Evolutionary conservation across 2,113 vertebrate genomes (phyloP).

Genomic region (Dipodomys merriami): DNA sequence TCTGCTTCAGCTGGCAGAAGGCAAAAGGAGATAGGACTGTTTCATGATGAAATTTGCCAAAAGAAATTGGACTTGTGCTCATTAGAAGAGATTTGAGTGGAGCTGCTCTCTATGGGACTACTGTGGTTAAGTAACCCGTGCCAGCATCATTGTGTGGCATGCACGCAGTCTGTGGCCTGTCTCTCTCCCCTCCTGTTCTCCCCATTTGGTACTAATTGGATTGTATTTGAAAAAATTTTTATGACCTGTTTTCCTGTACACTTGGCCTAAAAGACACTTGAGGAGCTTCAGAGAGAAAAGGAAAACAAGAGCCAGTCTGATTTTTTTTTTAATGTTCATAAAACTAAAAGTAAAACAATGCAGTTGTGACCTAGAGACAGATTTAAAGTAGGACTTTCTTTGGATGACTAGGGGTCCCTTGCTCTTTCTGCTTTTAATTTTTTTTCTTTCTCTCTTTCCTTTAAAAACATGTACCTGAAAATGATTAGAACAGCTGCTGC

Average conservation of each 20-base stretch:
- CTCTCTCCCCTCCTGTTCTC: not conserved
- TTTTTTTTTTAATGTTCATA: not conserved
- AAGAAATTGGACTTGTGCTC: conserved; percentile 8
- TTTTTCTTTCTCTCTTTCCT: not conserved
- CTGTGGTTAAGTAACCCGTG: conserved; percentile 39
- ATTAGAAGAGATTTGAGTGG: not conserved
- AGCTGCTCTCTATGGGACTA: conserved; percentile 14
- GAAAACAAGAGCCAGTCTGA: not conserved
- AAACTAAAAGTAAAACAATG: conserved; percentile 55
- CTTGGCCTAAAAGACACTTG: conserved; percentile 44
- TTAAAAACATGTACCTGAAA: conserved; percentile 41
- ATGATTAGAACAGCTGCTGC: not conserved
- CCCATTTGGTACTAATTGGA: conserved; percentile 56
- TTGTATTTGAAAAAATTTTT: conserved; percentile 36
- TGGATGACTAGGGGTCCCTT: accelerated
- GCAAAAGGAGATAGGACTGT: not conserved
- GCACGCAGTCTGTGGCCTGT: conserved; percentile 54
- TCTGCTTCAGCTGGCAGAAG: not conserved
- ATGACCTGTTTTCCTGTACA: conserved; percentile 55
- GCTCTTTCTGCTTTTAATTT: not conserved
- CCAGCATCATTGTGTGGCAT: not conserved
- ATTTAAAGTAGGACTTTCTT: not conserved
- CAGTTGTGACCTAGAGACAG: not conserved
- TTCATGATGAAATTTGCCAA: conserved; percentile 1
- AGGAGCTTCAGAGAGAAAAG: conserved; percentile 54